Base-by-base conservation (phyloP, 2,113 vertebrate species). In the Paramormyrops kingsleyae region DNA sequence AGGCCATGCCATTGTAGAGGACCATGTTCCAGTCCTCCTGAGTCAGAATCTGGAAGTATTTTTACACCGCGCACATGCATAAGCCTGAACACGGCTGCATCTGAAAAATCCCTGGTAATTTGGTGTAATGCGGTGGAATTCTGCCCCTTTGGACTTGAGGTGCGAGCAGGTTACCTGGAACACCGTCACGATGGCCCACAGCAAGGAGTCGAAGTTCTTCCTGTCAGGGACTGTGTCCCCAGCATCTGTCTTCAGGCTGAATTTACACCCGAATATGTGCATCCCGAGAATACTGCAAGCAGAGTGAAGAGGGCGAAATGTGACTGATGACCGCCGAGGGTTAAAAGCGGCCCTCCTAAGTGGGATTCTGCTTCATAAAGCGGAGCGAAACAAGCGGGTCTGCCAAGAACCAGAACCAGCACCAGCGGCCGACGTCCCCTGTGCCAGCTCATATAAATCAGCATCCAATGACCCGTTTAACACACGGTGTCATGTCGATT, bases 1-100 rank as follows among this genome's bases (percentile, higher is more conserved):
- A 99, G 15, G 98, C 99, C 96, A 97, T 97, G 91, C 98, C 99
- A 0, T 99, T 99, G 93, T 99, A 99, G 44, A 99, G 95, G 24
- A 99, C 99, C 90, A 99, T 97, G 24, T 99, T 99, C 98, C 99
- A 99, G 95, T 99, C 99, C 94, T 99, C 99, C 94, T 99, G 99
- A 24, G 99, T 99, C 91, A 99, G 95, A 92, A 99, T 99, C 98
- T 99, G 90, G 3, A 92, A 87, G 5, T 19, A 24, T 80, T 74
- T 52, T 10, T 24, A 62, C 88, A 50, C 89, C 42, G 90, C 66
- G 90, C 21, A 90, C 27, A 87, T 27, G 85, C n/a, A 88, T 46
- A 88, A 50, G 47, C 53, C 17, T 8, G 42, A 83, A 44, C 31
- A 52, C 47, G 19, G 31, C 42, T 4, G 27, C 19, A 83, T 8